Evolutionary conservation across 2,888 invertebrate genomes (phyloP).

Genomic region (Idaea aversata): DNA sequence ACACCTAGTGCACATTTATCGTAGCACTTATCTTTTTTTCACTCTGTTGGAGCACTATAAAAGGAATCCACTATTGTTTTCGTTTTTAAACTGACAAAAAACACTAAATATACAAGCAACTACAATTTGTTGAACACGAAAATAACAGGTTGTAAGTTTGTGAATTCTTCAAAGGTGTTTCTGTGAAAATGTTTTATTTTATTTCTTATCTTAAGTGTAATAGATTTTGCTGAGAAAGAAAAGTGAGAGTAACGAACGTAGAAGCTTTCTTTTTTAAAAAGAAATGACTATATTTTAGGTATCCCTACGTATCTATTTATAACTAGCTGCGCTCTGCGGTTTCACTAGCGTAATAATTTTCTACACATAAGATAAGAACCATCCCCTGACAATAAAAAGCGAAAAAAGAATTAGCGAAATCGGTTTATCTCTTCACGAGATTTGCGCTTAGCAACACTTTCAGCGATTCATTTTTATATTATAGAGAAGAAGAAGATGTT

Average conservation of each 20-base stretch:
- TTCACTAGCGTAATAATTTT: too few species aligned
- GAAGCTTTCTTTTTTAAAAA: neutral
- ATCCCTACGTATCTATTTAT: too few species aligned
- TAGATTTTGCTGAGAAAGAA: neutral
- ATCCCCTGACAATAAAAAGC: too few species aligned
- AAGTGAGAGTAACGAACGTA: neutral
- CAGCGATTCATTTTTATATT: too few species aligned
- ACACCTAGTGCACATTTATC: slow-evolving; percentile 54
- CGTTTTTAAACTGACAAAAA: slow-evolving; percentile 21
- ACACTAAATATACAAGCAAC: slow-evolving; percentile 10
- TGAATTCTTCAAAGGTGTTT: neutral
- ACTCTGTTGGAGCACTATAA: slow-evolving; percentile 45
- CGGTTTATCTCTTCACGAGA: too few species aligned
- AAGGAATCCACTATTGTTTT: slow-evolving; percentile 36
- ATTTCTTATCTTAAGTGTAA: neutral
- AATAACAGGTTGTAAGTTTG: neutral
- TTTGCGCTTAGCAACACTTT: too few species aligned
- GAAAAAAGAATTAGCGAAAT: too few species aligned
- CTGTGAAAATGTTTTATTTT: neutral
- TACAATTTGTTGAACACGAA: slow-evolving; percentile 3
- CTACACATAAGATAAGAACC: too few species aligned
- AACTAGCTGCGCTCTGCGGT: too few species aligned
- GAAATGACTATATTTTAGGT: too few species aligned
- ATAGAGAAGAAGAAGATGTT: too few species aligned
- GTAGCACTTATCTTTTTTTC: slow-evolving; percentile 43